These are phyloP conservation scores for Caenorhabditis sp. DNA, from an alignment of 2,888 invertebrate genomes.

Conservation along the genomic window DNA sequence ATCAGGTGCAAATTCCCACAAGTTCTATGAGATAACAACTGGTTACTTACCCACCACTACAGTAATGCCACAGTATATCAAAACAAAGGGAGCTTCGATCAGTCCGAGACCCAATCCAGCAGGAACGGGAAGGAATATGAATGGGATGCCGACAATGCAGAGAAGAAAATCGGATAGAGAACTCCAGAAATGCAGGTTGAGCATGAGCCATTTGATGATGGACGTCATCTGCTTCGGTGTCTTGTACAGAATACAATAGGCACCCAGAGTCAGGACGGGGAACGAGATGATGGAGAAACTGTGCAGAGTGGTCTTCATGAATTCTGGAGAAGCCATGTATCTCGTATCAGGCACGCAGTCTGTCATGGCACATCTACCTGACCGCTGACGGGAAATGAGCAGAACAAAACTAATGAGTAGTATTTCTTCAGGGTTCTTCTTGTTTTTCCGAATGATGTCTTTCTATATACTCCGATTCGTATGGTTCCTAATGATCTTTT, in stretches of 20 bases:
- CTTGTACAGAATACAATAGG: conserved; percentile 4
- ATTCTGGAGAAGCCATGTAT: neutral
- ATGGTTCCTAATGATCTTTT: no score
- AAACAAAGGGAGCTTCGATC: neutral
- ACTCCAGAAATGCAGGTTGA: conserved; percentile 3
- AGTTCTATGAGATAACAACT: no score
- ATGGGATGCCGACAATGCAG: neutral
- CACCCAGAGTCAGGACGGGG: neutral
- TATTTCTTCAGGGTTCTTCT: no score
- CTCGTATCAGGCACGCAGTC: neutral
- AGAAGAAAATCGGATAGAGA: neutral
- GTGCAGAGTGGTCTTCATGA: neutral
- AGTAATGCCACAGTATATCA: neutral
- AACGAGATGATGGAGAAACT: neutral
- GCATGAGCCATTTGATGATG: conserved; percentile 16
- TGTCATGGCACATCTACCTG: no score
- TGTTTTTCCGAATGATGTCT: no score
- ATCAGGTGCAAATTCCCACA: no score
- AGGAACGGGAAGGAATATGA: neutral
- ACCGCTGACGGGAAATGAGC: no score
- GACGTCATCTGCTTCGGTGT: neutral
- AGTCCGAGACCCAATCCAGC: neutral
- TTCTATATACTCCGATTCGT: no score
- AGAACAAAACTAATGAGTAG: no score
- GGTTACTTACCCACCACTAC: neutral